Evolutionary conservation across 2,113 vertebrate genomes (phyloP).

Genomic region (Sakesphorus luctuosus): DNA sequence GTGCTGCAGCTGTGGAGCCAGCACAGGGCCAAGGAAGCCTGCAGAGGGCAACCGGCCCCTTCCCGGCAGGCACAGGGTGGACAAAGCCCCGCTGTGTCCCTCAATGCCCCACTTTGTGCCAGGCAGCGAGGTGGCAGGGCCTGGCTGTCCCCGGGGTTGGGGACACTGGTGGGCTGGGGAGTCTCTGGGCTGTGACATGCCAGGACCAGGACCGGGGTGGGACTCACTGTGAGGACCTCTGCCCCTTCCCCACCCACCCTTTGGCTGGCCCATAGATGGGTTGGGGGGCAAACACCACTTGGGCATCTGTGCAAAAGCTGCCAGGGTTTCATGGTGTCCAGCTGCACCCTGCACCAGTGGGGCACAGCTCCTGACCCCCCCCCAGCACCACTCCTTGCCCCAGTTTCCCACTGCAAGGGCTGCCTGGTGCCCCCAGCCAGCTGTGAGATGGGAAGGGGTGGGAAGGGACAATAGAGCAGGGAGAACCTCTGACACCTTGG

Average conservation of each 20-base stretch:
- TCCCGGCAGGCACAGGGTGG: not conserved
- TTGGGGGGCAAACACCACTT: not conserved
- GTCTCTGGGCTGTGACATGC: not conserved
- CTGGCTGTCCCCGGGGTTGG: not conserved
- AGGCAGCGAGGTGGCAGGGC: slow-evolving; percentile 32
- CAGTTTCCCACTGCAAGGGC: not conserved
- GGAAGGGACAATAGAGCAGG: not conserved
- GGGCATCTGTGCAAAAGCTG: not conserved
- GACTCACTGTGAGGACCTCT: not conserved
- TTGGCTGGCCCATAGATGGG: not conserved
- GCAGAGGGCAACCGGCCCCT: slow-evolving; percentile 56
- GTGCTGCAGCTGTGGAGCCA: not conserved
- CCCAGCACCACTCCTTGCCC: not conserved
- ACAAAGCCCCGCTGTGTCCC: slow-evolving; percentile 63
- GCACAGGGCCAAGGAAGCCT: not conserved
- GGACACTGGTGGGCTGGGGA: not conserved
- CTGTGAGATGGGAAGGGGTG: not conserved
- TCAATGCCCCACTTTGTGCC: slow-evolving; percentile 50
- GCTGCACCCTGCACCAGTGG: rapidly evolving
- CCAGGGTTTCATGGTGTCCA: not conserved
- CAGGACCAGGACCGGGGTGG: not conserved
- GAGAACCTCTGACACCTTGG: not conserved
- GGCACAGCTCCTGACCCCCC: not conserved
- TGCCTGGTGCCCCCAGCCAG: not conserved
- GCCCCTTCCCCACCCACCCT: not conserved